These are phyloP conservation scores for Ernsta delagoae DNA, from an alignment of 2,888 invertebrate species.

Conservation along the genomic window DNA sequence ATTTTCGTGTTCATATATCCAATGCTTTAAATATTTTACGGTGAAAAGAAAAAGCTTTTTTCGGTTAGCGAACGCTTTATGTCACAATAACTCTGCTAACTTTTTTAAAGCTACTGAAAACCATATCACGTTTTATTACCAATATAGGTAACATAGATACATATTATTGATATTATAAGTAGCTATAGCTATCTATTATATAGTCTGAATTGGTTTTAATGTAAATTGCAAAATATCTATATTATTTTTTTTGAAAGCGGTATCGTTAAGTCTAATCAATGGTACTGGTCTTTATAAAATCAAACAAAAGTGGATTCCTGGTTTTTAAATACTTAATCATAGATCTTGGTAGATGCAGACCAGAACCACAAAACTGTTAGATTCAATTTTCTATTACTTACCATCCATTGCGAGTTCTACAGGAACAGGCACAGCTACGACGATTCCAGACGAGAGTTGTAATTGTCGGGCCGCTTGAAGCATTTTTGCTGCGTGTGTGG, in stretches of 20 bases:
- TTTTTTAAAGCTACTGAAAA: background rate
- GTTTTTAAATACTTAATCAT: no score
- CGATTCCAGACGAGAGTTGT: constrained; percentile 88
- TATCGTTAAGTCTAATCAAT: no score
- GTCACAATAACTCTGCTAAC: background rate
- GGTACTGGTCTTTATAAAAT: no score
- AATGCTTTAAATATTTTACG: constrained; percentile 28
- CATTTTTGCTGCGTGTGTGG: constrained; percentile 88
- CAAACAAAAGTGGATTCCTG: no score
- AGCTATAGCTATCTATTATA: no score
- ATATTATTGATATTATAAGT: no score
- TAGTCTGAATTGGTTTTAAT: no score
- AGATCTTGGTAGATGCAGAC: no score
- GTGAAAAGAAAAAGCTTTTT: constrained; percentile 13
- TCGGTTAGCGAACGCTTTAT: background rate
- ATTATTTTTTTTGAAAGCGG: no score
- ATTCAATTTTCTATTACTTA: constrained; percentile 43
- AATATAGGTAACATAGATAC: no score
- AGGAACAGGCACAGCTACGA: constrained; percentile 97
- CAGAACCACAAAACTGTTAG: no score
- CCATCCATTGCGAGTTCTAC: constrained; percentile 86
- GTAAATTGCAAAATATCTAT: no score
- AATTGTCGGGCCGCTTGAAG: constrained; percentile 84
- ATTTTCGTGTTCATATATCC: constrained; percentile 18
- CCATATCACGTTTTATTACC: background rate